Conservation (phyloP, 1,140 invertebrate species). For the Anastatus disparis region DNA sequence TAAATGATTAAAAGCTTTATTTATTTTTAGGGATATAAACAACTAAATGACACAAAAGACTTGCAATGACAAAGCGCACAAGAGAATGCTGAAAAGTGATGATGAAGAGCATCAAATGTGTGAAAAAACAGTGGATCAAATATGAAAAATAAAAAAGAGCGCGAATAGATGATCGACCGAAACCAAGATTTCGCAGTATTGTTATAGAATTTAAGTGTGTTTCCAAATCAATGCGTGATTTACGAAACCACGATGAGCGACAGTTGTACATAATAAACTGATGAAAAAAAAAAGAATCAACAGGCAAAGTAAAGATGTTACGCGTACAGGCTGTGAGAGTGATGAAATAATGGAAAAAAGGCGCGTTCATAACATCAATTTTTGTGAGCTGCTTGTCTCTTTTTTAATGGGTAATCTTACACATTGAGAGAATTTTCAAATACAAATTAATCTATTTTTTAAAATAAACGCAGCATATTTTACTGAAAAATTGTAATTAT, state of each 20-base stretch:
- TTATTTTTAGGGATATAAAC: constrained; percentile 39
- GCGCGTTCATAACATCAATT: too few species aligned
- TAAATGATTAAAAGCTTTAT: not conserved
- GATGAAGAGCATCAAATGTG: not conserved
- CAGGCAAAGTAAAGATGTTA: not conserved
- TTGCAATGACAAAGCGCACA: constrained; percentile 30
- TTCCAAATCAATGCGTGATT: not conserved
- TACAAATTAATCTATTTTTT: too few species aligned
- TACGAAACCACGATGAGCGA: not conserved
- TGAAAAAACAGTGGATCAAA: not conserved
- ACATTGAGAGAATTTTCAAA: too few species aligned
- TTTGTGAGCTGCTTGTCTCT: too few species aligned
- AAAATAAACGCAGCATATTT: too few species aligned
- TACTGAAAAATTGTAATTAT: too few species aligned
- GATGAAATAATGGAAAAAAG: too few species aligned
- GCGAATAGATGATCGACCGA: not conserved
- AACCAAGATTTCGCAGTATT: constrained; percentile 13
- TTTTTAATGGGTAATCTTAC: too few species aligned
- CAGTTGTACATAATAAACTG: constrained; percentile 29
- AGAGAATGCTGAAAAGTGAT: constrained; percentile 1
- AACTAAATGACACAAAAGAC: constrained; percentile 25
- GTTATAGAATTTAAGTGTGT: constrained; percentile 16
- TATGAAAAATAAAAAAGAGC: not conserved
- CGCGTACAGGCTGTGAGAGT: constrained; percentile 34
- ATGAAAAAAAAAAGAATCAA: constrained; percentile 6